These are phyloP conservation scores for Sinelater perroti DNA, from an alignment of 2,888 invertebrate genomes.

Conservation along the genomic window DNA sequence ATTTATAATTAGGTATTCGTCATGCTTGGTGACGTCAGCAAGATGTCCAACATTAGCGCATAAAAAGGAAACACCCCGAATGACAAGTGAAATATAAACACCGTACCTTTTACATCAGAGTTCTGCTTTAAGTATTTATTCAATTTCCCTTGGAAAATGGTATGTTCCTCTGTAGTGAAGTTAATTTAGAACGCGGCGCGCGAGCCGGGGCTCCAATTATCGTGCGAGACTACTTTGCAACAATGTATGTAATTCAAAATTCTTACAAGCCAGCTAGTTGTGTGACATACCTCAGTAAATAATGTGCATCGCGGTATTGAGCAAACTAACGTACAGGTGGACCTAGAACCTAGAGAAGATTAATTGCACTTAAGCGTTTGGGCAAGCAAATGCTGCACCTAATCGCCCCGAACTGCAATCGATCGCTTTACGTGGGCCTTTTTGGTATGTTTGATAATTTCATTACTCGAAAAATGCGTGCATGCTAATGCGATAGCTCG, in stretches of 20 bases:
- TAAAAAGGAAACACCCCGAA: too few species aligned
- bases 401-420: too few species aligned
- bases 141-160: too few species aligned
- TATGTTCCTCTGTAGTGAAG: too few species aligned
- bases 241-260: slow-evolving; percentile 33
- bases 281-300: slow-evolving; percentile 37
- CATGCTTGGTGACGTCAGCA: too few species aligned
- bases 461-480: neutral
- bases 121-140: too few species aligned
- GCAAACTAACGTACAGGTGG: slow-evolving; percentile 37
- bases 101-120: too few species aligned
- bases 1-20: too few species aligned
- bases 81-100: too few species aligned
- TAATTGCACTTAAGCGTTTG: slow-evolving; percentile 15
- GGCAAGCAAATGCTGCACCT: neutral
- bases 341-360: slow-evolving; percentile 7
- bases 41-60: too few species aligned
- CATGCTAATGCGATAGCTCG: neutral
- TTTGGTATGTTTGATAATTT: neutral
- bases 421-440: neutral
- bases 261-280: slow-evolving; percentile 33
- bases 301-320: slow-evolving; percentile 41
- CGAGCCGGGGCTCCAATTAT: slow-evolving; percentile 7
- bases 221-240: slow-evolving; percentile 24
- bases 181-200: too few species aligned